Conservation (phyloP, 2,888 invertebrate species). For the Meganola albula region DNA sequence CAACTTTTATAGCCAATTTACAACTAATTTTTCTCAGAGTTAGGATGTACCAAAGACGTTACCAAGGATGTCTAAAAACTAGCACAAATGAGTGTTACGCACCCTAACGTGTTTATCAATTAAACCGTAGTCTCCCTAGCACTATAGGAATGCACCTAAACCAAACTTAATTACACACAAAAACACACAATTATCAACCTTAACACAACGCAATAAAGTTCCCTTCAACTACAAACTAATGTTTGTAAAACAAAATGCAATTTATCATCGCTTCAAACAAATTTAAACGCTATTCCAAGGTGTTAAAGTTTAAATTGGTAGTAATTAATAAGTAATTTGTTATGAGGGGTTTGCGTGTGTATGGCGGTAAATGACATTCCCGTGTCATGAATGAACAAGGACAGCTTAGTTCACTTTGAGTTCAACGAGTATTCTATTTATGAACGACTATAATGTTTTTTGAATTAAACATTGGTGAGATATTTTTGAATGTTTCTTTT, state of each 20-base stretch:
- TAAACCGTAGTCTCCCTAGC: slow-evolving; percentile 46
- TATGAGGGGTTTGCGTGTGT: slow-evolving; percentile 40
- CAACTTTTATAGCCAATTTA: too few relatives aligned
- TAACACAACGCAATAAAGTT: slow-evolving; percentile 11
- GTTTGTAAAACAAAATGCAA: slow-evolving; percentile 25
- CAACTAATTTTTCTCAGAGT: too few relatives aligned
- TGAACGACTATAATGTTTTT: too few relatives aligned
- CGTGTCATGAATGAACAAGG: slow-evolving; percentile 15
- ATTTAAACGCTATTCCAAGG: slow-evolving; percentile 43
- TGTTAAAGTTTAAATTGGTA: slow-evolving; percentile 44
- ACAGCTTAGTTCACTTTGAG: too few relatives aligned
- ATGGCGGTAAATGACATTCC: slow-evolving; percentile 24
- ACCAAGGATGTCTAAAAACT: background rate
- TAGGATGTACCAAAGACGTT: too few relatives aligned
- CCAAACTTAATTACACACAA: background rate
- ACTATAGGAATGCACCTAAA: slow-evolving; percentile 38
- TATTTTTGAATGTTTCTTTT: too few relatives aligned
- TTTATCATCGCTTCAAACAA: slow-evolving; percentile 35
- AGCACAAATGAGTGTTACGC: too few relatives aligned
- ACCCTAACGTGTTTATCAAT: slow-evolving; percentile 58
- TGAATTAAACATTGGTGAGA: too few relatives aligned
- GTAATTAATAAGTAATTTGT: slow-evolving; percentile 40
- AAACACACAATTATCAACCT: slow-evolving; percentile 21
- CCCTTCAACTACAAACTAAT: slow-evolving; percentile 10
- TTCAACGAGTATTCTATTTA: too few relatives aligned